Base-by-base conservation (phyloP, 2,113 vertebrate genomes). In the Mionectes macconnelli region DNA sequence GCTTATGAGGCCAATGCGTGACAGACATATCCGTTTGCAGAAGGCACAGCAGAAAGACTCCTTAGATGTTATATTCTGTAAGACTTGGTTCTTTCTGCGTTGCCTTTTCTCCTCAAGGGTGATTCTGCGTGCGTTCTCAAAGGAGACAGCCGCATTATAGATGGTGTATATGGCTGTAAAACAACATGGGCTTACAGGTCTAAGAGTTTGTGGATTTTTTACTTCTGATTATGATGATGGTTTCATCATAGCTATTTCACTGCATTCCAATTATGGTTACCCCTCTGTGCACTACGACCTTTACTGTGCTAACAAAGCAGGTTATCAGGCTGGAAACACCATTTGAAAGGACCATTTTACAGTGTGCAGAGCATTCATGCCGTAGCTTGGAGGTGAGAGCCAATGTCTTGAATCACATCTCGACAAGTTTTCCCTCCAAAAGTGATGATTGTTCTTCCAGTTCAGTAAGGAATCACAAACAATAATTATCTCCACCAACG, bases 181-280 rank as follows among this genome's bases (percentile, higher is more conserved):
- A 2, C 67, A 81, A 50, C 12, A 24, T 8, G 13, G 50, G 6
- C 13, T 25, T 68, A 76, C 27, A 60, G 13, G 37, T 76, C 31
- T 55, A 12, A 45, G 22, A 47, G 6, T 23, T 30, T 21, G 21
- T 16, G 67, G 19, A 17, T 52, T 42, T 83, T 90, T 63, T 45
- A 24, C 39, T 80, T 87, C 21, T 52, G 63, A 77, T 85, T 25
- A 76, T 12, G 42, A 50, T 8, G 39, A 37, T 14, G n/a, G 20
- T 15, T 55, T 63, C 20, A 80, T 52, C 0, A 0, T 3, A 81
- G 49, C 52, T 49, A 9, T 25, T 74, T 57, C 1, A 1, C 37
- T 75, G 77, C 55, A 27, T 31, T 68, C 13, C 1, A 12, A 30
- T 53, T 44, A 24, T 0, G 0, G 15, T 21, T 31, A 76, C 27